Conservation (phyloP, 92 coral and sea anemone genomes). For the Virgularia gustaviana region DNA sequence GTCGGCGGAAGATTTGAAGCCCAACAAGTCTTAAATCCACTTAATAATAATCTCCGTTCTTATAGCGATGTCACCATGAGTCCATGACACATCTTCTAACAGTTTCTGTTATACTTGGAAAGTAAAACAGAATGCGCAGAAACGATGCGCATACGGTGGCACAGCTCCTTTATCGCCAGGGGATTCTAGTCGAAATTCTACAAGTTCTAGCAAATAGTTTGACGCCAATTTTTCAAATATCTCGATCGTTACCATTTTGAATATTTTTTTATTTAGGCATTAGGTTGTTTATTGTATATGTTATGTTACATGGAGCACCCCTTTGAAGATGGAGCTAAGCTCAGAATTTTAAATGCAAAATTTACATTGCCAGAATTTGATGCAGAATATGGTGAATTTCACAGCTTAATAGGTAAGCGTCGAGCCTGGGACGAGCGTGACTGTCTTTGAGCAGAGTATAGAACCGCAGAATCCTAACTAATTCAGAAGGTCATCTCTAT, state of each 20-base stretch:
- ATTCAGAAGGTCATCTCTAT: no score
- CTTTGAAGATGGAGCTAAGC: conserved; percentile 95
- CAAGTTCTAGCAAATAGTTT: background rate
- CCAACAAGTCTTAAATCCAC: no score
- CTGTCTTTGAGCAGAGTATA: no score
- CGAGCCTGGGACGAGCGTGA: no score
- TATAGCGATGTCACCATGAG: no score
- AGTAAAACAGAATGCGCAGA: no score
- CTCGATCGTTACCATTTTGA: background rate
- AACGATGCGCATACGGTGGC: no score
- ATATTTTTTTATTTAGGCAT: conserved; percentile 60
- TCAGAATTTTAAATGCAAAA: conserved; percentile 92
- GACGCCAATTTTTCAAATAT: background rate
- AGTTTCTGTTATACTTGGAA: no score
- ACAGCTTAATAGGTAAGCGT: conserved; percentile 80
- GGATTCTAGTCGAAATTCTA: background rate
- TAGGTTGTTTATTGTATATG: conserved; percentile 83
- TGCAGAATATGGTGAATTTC: conserved; percentile 79
- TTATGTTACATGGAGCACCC: conserved; percentile 98
- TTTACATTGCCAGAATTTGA: conserved; percentile 92
- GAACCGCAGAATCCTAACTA: no score
- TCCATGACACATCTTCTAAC: no score
- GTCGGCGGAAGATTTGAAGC: no score
- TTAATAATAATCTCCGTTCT: no score
- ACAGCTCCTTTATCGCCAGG: background rate